phyloP scores from a whole-genome alignment of 2,888 invertebrate species.

The Habrosyne pyritoides region DNA sequence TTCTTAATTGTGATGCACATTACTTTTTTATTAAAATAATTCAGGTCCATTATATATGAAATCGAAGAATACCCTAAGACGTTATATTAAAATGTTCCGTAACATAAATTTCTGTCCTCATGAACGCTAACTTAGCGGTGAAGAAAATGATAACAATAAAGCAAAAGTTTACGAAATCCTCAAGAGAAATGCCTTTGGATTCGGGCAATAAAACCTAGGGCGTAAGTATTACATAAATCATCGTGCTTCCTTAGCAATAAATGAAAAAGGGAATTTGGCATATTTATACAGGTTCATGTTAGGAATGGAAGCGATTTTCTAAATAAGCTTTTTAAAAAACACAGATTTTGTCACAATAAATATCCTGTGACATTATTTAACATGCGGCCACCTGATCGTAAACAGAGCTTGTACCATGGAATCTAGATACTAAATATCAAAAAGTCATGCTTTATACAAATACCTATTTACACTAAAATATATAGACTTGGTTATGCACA shows the following conservation, averaged over 20 bases:
- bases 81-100: constrained; percentile 1
- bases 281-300: constrained; percentile 36
- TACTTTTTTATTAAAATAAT: too few relatives aligned
- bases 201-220: constrained; percentile 71
- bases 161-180: constrained; percentile 55
- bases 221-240: constrained; percentile 76
- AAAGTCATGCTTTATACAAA: too few relatives aligned
- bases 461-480: too few relatives aligned
- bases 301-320: constrained; percentile 11
- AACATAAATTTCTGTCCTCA: constrained; percentile 11
- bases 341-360: too few relatives aligned
- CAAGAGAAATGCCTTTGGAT: constrained; percentile 51
- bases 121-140: constrained; percentile 33
- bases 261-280: constrained; percentile 66
- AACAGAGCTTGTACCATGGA: too few relatives aligned
- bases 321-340: too few relatives aligned
- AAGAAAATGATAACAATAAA: constrained; percentile 58
- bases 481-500: too few relatives aligned
- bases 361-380: too few relatives aligned
- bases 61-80: background rate
- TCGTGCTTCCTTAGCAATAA: constrained; percentile 67
- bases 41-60: background rate
- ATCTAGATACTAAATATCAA: too few relatives aligned
- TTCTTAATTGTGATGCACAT: too few relatives aligned
- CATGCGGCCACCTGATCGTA: too few relatives aligned